These are phyloP conservation scores for Ostrea denselamellosa DNA, from an alignment of 1,140 invertebrate genomes.

Conservation along the genomic window DNA sequence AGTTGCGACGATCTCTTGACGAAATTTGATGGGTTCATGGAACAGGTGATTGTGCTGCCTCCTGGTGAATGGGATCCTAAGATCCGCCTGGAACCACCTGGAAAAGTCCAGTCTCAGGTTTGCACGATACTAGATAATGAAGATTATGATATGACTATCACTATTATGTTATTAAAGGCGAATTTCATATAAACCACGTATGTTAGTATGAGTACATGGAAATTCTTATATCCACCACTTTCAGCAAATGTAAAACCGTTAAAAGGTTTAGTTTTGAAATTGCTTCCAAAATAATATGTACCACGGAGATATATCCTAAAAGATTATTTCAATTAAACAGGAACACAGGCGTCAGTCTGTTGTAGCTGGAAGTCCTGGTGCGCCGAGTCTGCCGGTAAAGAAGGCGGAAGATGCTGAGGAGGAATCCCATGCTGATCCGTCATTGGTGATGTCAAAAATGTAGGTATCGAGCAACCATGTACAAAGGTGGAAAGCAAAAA, in stretches of 20 bases:
- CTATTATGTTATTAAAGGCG: neutral
- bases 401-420: conserved; percentile 81
- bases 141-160: too few species aligned
- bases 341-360: neutral
- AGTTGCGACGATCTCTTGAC: conserved; percentile 90
- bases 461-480: too few species aligned
- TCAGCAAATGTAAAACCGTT: too few species aligned
- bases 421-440: conserved; percentile 81
- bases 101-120: conserved; percentile 71
- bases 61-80: conserved; percentile 88
- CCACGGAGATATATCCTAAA: too few species aligned
- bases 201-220: too few species aligned
- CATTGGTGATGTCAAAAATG: conserved; percentile 87
- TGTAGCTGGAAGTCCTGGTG: neutral
- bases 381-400: neutral
- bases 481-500: too few species aligned
- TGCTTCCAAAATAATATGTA: too few species aligned
- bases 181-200: neutral
- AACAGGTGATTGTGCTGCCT: conserved; percentile 96
- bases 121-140: too few species aligned
- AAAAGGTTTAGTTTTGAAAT: too few species aligned
- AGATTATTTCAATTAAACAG: neutral
- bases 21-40: conserved; percentile 96
- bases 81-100: conserved; percentile 73
- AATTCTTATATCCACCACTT: too few species aligned